These are phyloP conservation scores for Eospalax fontanierii DNA, from an alignment of 2,797 vertebrate genomes.

Conservation along the genomic window DNA sequence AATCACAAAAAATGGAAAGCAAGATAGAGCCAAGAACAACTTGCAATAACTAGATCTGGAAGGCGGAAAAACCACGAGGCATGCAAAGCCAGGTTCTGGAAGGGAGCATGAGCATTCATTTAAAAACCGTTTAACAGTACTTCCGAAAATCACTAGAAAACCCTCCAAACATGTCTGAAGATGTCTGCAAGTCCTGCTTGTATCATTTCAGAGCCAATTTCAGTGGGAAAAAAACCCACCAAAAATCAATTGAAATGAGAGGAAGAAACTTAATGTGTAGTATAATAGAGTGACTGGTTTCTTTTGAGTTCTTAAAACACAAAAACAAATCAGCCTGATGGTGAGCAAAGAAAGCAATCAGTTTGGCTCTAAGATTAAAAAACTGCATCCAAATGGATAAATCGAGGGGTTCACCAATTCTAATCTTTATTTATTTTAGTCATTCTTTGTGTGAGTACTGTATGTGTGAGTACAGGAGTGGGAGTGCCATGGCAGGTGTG, in stretches of 20 bases:
- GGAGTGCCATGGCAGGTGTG: too few species aligned
- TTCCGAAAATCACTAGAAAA: slow-evolving; percentile 75
- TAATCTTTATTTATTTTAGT: neutral
- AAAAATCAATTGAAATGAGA: neutral
- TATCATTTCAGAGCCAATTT: slow-evolving; percentile 60
- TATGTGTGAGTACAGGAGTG: too few species aligned
- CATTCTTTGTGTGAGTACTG: too few species aligned
- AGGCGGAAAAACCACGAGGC: slow-evolving; percentile 81
- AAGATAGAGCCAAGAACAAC: slow-evolving; percentile 92
- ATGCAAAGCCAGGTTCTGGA: slow-evolving; percentile 81
- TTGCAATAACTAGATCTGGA: slow-evolving; percentile 91
- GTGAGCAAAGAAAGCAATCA: slow-evolving; percentile 39
- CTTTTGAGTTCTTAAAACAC: slow-evolving; percentile 47
- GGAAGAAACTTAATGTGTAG: neutral
- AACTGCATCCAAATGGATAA: slow-evolving; percentile 67
- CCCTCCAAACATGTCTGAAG: neutral
- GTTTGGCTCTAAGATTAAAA: slow-evolving; percentile 65
- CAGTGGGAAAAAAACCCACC: neutral
- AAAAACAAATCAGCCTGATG: neutral
- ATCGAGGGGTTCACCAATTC: slow-evolving; percentile 22
- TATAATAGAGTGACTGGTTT: neutral
- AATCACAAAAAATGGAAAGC: slow-evolving; percentile 93
- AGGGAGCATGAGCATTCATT: slow-evolving; percentile 80
- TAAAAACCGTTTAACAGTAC: slow-evolving; percentile 76
- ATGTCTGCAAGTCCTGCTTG: slow-evolving; percentile 4